Conservation (phyloP, 2,113 vertebrate genomes). For the Gallinago jamesoni region DNA sequence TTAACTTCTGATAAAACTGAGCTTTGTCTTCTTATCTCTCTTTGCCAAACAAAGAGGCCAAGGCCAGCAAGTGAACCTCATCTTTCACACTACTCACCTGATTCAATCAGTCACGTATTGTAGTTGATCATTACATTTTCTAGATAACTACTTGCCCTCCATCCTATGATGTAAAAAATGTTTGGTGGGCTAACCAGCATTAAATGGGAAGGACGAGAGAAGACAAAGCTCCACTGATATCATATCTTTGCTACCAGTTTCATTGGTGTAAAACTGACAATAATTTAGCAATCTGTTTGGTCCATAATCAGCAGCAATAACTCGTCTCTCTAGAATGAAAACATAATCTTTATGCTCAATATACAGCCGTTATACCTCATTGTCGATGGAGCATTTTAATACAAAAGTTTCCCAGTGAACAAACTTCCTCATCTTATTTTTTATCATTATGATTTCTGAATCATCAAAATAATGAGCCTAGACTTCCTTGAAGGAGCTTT, state of each 20-base stretch:
- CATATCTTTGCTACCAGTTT: background rate
- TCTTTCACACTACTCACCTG: slow-evolving; percentile 35
- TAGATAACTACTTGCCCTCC: slow-evolving; percentile 3
- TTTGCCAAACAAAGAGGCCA: slow-evolving; percentile 48
- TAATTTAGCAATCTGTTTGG: background rate
- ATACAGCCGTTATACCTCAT: background rate
- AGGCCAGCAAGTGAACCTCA: slow-evolving; percentile 62
- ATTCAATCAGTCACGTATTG: slow-evolving; percentile 62
- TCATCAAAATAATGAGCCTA: background rate
- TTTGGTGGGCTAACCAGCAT: background rate
- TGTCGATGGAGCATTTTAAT: background rate
- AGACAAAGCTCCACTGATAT: background rate
- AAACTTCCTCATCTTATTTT: background rate
- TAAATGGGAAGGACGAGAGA: background rate
- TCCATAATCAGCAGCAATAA: background rate
- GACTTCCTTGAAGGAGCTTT: background rate
- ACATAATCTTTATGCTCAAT: background rate
- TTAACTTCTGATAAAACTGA: slow-evolving; percentile 50
- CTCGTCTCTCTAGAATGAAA: background rate
- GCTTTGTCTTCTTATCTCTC: slow-evolving; percentile 59
- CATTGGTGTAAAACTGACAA: background rate
- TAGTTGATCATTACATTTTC: slow-evolving; percentile 63
- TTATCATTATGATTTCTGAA: background rate
- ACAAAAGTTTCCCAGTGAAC: background rate
- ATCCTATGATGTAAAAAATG: background rate